These are phyloP conservation scores for Drosophila hydei DNA, from an alignment of 1,140 invertebrate species.

Conservation along the genomic window DNA sequence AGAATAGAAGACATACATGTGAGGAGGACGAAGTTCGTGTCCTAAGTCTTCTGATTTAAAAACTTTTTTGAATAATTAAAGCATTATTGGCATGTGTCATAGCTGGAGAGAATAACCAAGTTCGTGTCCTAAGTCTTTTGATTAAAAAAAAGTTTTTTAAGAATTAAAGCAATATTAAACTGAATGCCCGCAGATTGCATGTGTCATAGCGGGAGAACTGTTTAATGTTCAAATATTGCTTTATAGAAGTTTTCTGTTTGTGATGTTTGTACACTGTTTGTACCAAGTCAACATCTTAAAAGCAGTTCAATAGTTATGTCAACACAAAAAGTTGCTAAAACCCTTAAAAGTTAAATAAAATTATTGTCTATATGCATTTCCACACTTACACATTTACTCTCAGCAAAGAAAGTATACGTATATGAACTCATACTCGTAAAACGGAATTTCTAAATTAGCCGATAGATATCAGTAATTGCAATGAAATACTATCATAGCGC, in stretches of 20 bases:
- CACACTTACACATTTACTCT: neutral
- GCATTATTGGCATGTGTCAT: neutral
- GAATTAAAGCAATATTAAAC: neutral
- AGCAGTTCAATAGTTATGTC: constrained; percentile 4
- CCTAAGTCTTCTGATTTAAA: constrained; percentile 40
- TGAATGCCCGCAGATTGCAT: neutral
- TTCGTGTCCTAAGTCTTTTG: constrained; percentile 53
- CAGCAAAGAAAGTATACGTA: neutral
- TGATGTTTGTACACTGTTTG: neutral
- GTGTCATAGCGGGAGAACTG: no score
- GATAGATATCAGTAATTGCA: constrained; percentile 34
- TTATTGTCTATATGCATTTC: neutral
- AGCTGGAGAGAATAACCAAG: constrained; percentile 8
- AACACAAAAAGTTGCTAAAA: constrained; percentile 8
- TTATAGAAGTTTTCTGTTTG: neutral
- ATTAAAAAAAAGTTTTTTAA: neutral
- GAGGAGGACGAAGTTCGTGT: constrained; percentile 45
- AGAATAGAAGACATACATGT: no score
- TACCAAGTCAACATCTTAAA: neutral
- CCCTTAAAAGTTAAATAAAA: neutral
- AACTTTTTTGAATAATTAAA: neutral
- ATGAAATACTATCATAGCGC: neutral
- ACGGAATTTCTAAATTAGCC: constrained; percentile 30
- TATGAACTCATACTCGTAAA: neutral
- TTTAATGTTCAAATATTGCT: neutral